Base-by-base conservation (phyloP, 2,113 vertebrate genomes). In the Malaclemys terrapin region DNA sequence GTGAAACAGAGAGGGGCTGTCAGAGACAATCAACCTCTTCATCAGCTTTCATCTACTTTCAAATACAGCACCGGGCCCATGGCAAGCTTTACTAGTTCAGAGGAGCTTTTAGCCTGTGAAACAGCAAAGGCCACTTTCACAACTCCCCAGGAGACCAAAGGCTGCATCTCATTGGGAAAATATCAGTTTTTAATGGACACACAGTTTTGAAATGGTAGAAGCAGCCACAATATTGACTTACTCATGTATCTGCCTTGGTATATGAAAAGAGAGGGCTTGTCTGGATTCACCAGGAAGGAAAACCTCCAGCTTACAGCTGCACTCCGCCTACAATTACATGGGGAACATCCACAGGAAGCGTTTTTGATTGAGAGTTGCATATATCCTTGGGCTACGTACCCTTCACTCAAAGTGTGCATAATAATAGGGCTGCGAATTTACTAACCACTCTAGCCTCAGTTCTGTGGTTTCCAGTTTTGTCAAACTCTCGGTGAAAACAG, bases 401-500 rank as follows among this genome's bases (percentile, higher is more conserved):
- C 53, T 4, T 50, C 2, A 4, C 80, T n/a, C 72, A 27, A 75
- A 53, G 45, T 10, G 81, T 42, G 1, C 3, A 0, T 81, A 85
- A 90, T 53, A 22, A 79, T 1, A 19, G 69, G 53, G 87, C n/a
- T 69, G n/a, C 25, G 89, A 35, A 49, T 85, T 90, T 72, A 29
- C 56, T 89, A 96, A 94, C 84, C 85, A 76, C 35, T 22, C 88
- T 29, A 6, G 79, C 79, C 84, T 93, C 16, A 4, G 17, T 72
- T 88, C 47, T 53, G 94, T 27, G 89, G 97, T 94, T 96, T 94
- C 57, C 82, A 91, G 50, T 84, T 89, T 78, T 3, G 20, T 90
- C 91, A 87, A 31, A 38, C 93, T 94, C 65, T 76, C 91, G 52
- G 2, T 54, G 83, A 88, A 89, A 92, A 87, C 52, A 31, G 7